phyloP scores from a whole-genome alignment of 2,113 vertebrate species.

The Psephotus haematonotus region DNA sequence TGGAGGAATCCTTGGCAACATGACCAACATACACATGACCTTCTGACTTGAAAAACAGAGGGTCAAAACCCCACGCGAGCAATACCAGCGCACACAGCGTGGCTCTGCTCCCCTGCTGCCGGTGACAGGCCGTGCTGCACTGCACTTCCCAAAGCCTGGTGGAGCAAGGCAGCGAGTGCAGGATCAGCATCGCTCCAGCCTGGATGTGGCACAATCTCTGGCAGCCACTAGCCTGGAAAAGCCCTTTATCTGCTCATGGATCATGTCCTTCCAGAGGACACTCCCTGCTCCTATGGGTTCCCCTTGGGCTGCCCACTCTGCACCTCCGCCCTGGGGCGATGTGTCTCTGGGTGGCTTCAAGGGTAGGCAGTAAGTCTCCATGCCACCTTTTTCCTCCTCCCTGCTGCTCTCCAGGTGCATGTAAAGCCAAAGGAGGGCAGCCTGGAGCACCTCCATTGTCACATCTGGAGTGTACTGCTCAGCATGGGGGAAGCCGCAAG shows the following conservation, averaged over 20 bases:
- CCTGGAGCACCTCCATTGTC: background rate
- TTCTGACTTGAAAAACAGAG: background rate
- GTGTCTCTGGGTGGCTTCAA: background rate
- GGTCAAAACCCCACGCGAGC: background rate
- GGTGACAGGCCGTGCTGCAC: fast-evolving
- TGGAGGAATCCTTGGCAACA: constrained; percentile 46
- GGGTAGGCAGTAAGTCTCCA: background rate
- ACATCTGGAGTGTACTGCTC: background rate
- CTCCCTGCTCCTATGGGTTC: background rate
- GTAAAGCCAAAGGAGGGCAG: background rate
- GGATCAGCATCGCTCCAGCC: background rate
- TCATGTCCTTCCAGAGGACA: background rate
- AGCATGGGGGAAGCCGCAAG: fast-evolving
- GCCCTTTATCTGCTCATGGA: background rate
- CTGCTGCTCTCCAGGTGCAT: fast-evolving
- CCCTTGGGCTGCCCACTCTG: background rate
- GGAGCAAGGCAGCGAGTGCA: background rate
- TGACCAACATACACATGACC: background rate
- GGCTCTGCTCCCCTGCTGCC: background rate
- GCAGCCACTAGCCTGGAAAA: background rate
- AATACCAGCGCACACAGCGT: fast-evolving
- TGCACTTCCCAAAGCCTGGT: fast-evolving
- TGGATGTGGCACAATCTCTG: background rate
- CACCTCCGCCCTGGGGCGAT: fast-evolving
- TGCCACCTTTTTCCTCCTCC: background rate